These are phyloP conservation scores for Stichodactyla helianthus DNA, from an alignment of 64 coral and sea anemone genomes.

Conservation along the genomic window DNA sequence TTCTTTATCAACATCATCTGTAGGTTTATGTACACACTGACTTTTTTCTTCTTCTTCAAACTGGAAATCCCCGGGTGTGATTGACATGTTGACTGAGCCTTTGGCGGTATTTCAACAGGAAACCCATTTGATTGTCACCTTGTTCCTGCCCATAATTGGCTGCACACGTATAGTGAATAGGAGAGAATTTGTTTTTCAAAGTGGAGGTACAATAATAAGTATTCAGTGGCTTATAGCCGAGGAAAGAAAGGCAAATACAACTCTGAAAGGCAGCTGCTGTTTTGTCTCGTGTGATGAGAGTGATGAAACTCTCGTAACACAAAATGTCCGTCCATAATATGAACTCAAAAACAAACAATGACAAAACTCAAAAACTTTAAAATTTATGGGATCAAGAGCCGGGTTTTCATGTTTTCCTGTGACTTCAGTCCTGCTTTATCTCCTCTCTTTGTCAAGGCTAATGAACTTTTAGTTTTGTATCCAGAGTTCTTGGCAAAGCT, in stretches of 20 bases:
- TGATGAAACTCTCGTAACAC: too few species aligned
- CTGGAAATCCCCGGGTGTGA: not conserved
- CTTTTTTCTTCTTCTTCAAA: not conserved
- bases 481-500: too few species aligned
- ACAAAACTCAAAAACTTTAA: too few species aligned
- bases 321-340: too few species aligned
- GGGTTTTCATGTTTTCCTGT: too few species aligned
- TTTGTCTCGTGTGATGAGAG: too few species aligned
- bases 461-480: too few species aligned
- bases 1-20: not conserved
- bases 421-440: too few species aligned
- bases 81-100: not conserved
- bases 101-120: conserved; percentile 7
- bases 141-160: not conserved
- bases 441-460: too few species aligned
- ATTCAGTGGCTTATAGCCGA: not conserved
- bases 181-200: not conserved
- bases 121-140: not conserved
- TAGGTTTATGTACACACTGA: not conserved
- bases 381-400: too few species aligned
- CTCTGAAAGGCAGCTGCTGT: not conserved
- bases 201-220: not conserved
- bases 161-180: not conserved
- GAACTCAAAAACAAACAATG: too few species aligned
- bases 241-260: not conserved